Evolutionary conservation across 2,888 invertebrate genomes (phyloP).

Genomic region (Ypsolopha scabrella): DNA sequence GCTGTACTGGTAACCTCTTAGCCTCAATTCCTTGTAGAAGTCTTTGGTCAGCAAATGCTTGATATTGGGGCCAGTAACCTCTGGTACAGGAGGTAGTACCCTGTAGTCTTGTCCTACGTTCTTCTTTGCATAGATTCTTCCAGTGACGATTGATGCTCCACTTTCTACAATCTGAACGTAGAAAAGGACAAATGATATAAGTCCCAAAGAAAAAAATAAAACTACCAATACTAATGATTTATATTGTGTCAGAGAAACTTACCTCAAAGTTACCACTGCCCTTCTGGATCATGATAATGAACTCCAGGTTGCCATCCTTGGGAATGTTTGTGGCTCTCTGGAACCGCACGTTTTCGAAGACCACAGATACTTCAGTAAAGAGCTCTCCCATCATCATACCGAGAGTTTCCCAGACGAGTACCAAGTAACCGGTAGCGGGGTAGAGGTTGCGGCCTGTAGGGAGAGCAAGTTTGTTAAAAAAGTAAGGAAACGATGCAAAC

Average conservation of each 20-base stretch:
- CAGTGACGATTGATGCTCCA: slow-evolving; percentile 77
- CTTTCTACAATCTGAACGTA: slow-evolving; percentile 72
- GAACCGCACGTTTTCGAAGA: slow-evolving; percentile 88
- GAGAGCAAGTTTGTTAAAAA: neutral
- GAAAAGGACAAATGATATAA: neutral
- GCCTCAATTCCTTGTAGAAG: slow-evolving; percentile 77
- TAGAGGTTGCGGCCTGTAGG: slow-evolving; percentile 76
- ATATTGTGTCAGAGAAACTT: slow-evolving; percentile 6
- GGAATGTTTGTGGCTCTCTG: slow-evolving; percentile 85
- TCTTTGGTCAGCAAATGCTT: slow-evolving; percentile 72
- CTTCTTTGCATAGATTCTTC: slow-evolving; percentile 72
- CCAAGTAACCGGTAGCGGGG: slow-evolving; percentile 88
- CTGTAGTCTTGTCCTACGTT: slow-evolving; percentile 68
- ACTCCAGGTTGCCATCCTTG: slow-evolving; percentile 72
- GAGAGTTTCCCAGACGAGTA: slow-evolving; percentile 82
- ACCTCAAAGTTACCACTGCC: slow-evolving; percentile 78
- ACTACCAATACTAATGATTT: too few species aligned
- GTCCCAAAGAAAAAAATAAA: too few species aligned
- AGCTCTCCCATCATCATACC: slow-evolving; percentile 77
- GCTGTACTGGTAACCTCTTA: slow-evolving; percentile 78
- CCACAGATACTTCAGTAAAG: slow-evolving; percentile 79
- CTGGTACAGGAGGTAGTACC: slow-evolving; percentile 48
- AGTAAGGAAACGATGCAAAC: neutral
- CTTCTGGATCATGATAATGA: slow-evolving; percentile 78
- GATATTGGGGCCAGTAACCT: slow-evolving; percentile 42